A percentile compares a stretch with the other conserved stretches of the same genome.
Evolutionary conservation across 2,888 invertebrate species (phyloP).

Genomic region (Unio delphinus): DNA sequence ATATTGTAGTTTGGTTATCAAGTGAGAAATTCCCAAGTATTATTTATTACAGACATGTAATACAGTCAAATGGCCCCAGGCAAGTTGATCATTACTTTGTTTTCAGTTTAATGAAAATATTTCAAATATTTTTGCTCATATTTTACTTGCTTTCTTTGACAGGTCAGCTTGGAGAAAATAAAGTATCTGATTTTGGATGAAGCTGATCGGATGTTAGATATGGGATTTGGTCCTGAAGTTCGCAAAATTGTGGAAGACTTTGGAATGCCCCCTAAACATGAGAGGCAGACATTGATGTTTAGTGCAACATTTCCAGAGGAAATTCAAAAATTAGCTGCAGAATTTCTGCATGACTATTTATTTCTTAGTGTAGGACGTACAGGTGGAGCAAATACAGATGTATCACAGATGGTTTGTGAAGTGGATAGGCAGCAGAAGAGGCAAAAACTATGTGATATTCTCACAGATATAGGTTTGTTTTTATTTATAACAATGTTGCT

Average conservation of each 20-base stretch:
- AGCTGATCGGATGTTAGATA: constrained; percentile 86
- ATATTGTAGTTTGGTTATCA: too few species aligned
- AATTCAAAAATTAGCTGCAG: constrained; percentile 84
- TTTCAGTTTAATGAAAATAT: background rate
- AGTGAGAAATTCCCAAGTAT: too few species aligned
- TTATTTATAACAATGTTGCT: constrained; percentile 12
- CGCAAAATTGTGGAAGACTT: constrained; percentile 58
- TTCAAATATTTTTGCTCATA: background rate
- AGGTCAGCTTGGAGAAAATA: constrained; percentile 75
- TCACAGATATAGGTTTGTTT: constrained; percentile 71
- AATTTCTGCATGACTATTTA: constrained; percentile 85
- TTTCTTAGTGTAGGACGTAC: constrained; percentile 92
- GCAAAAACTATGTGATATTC: constrained; percentile 80
- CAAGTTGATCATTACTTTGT: too few species aligned
- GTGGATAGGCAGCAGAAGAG: constrained; percentile 82
- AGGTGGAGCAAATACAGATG: constrained; percentile 93
- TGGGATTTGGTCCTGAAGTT: constrained; percentile 77
- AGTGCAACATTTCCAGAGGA: constrained; percentile 83
- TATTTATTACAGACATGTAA: too few species aligned
- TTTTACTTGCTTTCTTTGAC: constrained; percentile 11
- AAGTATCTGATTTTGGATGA: constrained; percentile 85
- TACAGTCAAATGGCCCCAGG: too few species aligned
- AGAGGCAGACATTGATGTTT: constrained; percentile 80
- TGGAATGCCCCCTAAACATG: constrained; percentile 64
- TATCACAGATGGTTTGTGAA: constrained; percentile 80